These are phyloP conservation scores for Volucella zonaria DNA, from an alignment of 2,888 invertebrate species.

Conservation along the genomic window DNA sequence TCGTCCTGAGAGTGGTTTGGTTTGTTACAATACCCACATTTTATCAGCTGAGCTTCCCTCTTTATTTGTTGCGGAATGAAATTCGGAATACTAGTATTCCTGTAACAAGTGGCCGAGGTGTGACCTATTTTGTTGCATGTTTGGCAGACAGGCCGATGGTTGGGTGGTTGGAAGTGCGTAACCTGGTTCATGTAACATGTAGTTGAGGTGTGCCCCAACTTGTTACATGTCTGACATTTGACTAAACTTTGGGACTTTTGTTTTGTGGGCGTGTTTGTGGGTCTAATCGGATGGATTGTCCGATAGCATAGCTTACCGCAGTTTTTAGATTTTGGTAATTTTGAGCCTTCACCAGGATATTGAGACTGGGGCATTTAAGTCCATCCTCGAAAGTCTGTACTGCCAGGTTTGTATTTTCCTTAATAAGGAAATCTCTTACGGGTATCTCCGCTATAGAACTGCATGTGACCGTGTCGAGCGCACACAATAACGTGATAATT, in stretches of 20 bases:
- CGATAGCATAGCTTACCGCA: constrained; percentile 5
- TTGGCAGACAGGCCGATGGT: no score
- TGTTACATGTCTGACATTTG: neutral
- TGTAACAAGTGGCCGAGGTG: no score
- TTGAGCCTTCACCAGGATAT: constrained; percentile 4
- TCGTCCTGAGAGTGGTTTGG: neutral
- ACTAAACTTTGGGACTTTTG: neutral
- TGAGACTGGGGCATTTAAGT: constrained; percentile 5
- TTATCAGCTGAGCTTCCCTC: neutral
- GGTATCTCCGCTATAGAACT: neutral
- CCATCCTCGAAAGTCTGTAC: constrained; percentile 19
- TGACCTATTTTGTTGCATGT: neutral
- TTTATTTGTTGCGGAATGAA: constrained; percentile 4
- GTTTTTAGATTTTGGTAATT: neutral
- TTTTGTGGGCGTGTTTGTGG: neutral
- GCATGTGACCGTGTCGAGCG: neutral
- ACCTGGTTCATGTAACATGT: neutral
- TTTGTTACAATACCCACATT: neutral
- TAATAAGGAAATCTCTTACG: neutral
- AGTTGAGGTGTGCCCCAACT: neutral
- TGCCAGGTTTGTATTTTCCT: constrained; percentile 1
- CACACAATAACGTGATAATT: neutral
- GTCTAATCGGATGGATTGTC: neutral
- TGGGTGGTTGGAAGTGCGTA: neutral
- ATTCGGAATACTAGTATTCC: no score